phyloP scores from a whole-genome alignment of 2,113 vertebrate genomes.

The Alligator sinensis region DNA sequence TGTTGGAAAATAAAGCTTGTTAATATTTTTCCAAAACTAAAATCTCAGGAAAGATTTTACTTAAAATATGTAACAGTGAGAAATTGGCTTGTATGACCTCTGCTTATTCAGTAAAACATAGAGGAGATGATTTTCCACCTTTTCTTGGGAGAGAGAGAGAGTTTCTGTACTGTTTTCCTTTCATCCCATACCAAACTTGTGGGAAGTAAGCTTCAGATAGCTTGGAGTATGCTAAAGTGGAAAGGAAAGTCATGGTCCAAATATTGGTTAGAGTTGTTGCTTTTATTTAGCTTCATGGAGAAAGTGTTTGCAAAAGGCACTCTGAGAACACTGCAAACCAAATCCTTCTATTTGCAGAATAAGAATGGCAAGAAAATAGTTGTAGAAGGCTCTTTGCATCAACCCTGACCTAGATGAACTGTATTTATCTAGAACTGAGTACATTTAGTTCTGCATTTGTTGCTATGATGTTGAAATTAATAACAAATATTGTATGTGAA shows the following conservation, averaged over 20 bases:
- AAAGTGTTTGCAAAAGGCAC: conserved; percentile 60
- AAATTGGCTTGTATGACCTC: neutral
- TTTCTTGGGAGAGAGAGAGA: neutral
- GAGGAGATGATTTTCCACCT: neutral
- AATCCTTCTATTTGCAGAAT: conserved; percentile 43
- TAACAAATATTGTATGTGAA: neutral
- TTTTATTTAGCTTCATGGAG: conserved; percentile 57
- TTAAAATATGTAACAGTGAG: neutral
- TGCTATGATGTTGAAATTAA: conserved; percentile 28
- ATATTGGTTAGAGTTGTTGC: conserved; percentile 25
- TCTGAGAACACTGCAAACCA: conserved; percentile 44
- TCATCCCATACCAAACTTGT: neutral
- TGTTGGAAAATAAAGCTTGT: neutral
- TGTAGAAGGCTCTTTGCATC: conserved; percentile 1
- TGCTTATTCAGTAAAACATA: neutral
- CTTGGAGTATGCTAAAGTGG: neutral
- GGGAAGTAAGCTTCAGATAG: neutral
- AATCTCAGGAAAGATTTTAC: neutral
- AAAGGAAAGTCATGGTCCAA: conserved; percentile 24
- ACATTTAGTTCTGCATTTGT: conserved; percentile 34
- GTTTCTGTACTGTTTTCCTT: conserved; percentile 8
- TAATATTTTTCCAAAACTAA: neutral
- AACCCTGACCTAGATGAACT: conserved; percentile 2
- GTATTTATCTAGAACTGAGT: neutral
- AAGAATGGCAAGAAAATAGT: neutral